Base-by-base conservation (phyloP, 2,888 invertebrate species). In the Sinhomidia bicolor region DNA sequence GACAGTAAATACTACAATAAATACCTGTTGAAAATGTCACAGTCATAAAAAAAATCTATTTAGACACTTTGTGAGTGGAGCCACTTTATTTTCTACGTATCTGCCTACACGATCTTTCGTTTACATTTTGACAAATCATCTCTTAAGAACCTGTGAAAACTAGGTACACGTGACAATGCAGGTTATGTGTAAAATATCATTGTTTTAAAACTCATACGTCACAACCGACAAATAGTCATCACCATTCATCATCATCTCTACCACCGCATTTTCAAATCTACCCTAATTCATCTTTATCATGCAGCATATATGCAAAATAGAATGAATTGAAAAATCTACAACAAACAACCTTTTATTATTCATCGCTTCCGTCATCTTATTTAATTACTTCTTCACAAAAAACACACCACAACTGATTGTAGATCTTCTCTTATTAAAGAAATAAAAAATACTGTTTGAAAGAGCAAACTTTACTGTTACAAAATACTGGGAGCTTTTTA, bases 291-390 rank as follows among this genome's bases (percentile, higher is more conserved):
- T 47, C 10, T 47, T 51, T 51, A 51, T 51, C n/a, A n/a, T 51
- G 12, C 5, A 12, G 51, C 51, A n/a, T 51, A 14, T 57, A 5
- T 57, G 12, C 6, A 65, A 65, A 36, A 65, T 10, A 23, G 7
- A 9, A 23, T 7, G 57, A 20, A 57, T 23, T 23, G 9, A 36
- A 65, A 65, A 14, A 17, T 26, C 9, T 62, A 4, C n/a, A 29
- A 26, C 51, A 51, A 17, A 32, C 32, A 51, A 36, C 6, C 5
- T 26, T 74, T 47, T 47, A 47, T 23, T 74, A 14, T 36, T 47
- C 17, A 57, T 78, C 17, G 36, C 36, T 78, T 78, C 78, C 78
- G 78, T 78, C 78, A 78, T 78, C 12, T 36, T 10, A 32, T 57
- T 57, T 78, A 78, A 57, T 78, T 78, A 78, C 78, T 32, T 29